Evolutionary conservation across 2,797 vertebrate genomes (phyloP), one percentile per base, ranked within the genome.

Genomic region (Myotis daubentonii): DNA sequence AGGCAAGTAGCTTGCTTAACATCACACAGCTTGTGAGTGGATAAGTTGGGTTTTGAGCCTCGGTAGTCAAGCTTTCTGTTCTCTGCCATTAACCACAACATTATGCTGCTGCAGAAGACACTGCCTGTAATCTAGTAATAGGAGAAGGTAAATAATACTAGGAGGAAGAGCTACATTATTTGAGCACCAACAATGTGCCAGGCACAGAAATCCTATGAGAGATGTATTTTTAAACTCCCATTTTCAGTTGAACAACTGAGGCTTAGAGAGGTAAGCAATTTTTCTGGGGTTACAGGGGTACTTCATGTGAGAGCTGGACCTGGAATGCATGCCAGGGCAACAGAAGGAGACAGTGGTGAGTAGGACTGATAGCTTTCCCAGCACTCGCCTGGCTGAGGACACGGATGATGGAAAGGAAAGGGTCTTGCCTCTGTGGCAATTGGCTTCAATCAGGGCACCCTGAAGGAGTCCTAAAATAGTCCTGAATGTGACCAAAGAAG

Each of bases 381-480:
- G 62, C 36, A 60, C 33, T 60, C 44, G 47, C 6, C 55, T 68
- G 70, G 47, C 68, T n/a, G 28, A 76, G 41, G 33, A 3, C 57
- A 36, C 0, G 11, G 23, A 53, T 6, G 53, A 41, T 47, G 47
- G 51, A 75, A 84, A 94, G 33, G 16, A 57, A 44, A 90, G 44
- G 0, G 38, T 44, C 30, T 57, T 82, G 57, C 9, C 17, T 44
- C 30, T 22, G 3, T 49, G 66, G 68, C 92, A 93, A 36, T 60
- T 95, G 75, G 30, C 55, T 93, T 96, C 83, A 84, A 92, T 93
- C 75, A 75, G 33, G 57, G 55, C 74, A 44, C 38, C 17, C 44
- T 62, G 84, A 47, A 74, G 87, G 86, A 70, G 33, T 84, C 38
- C 82, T 94, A 97, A 97, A 97, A 96, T 97, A 96, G 68, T n/a